Evolutionary conservation across 30 jellyfish, hydroid and myxozoan species (phyloP).

Genomic region (Turritopsis rubra): DNA sequence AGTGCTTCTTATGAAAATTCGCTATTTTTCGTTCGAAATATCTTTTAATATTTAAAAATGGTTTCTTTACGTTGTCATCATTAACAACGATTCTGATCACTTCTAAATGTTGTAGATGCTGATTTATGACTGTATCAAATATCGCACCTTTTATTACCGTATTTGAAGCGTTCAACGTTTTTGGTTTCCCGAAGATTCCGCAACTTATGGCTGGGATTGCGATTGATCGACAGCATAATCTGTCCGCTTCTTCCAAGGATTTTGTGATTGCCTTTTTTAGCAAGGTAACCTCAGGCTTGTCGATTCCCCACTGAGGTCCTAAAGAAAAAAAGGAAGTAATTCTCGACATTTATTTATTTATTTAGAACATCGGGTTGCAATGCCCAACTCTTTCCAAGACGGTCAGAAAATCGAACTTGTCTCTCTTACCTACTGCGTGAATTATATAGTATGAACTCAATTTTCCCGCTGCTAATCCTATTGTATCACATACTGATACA

Average conservation of each 20-base stretch:
- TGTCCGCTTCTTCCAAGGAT: neutral
- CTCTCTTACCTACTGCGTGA: constrained; percentile 20
- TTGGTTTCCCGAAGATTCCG: neutral
- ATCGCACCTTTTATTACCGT: neutral
- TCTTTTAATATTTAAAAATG: neutral
- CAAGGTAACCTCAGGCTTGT: neutral
- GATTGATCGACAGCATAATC: neutral
- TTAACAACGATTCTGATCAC: neutral
- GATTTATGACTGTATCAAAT: neutral
- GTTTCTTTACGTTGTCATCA: neutral
- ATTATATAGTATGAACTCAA: neutral
- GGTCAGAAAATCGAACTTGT: neutral
- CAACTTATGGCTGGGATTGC: neutral
- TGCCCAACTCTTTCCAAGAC: neutral
- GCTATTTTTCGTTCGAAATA: neutral
- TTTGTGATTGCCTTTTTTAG: neutral
- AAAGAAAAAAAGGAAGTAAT: neutral
- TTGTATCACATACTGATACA: constrained; percentile 4
- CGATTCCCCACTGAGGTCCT: neutral
- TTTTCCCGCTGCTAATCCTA: constrained; percentile 6
- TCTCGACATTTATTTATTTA: neutral
- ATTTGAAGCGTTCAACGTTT: neutral
- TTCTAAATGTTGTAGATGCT: neutral
- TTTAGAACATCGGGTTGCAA: neutral
- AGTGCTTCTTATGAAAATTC: neutral